phyloP scores from a whole-genome alignment of 2,888 invertebrate genomes.

The Bugulina stolonifera region DNA sequence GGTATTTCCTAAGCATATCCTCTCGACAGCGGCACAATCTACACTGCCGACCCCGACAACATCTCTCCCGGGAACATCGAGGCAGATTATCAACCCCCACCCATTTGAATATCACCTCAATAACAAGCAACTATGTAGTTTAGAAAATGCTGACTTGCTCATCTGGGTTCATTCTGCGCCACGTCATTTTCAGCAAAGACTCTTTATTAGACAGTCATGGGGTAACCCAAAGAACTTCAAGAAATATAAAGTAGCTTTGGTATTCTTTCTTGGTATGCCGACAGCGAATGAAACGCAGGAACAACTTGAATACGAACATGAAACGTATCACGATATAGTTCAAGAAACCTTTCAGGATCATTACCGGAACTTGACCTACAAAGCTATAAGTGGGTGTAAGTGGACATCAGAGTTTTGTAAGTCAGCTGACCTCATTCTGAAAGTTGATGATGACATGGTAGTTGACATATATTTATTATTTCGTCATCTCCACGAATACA shows the following conservation, averaged over 20 bases:
- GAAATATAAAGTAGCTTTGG: conserved; percentile 34
- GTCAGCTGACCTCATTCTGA: conserved; percentile 49
- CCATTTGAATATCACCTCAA: conserved; percentile 5
- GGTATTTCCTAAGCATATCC: too few species aligned
- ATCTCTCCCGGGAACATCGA: too few species aligned
- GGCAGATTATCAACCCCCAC: conserved; percentile 12
- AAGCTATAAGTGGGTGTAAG: conserved; percentile 53
- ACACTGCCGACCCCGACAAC: too few species aligned
- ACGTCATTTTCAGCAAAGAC: conserved; percentile 42
- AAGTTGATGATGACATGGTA: conserved; percentile 55
- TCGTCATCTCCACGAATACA: conserved; percentile 31
- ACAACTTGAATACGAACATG: conserved; percentile 39
- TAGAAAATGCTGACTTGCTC: conserved; percentile 31
- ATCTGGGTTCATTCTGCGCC: conserved; percentile 51
- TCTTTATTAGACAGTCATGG: conserved; percentile 49
- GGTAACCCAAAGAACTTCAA: conserved; percentile 33
- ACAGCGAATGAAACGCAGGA: conserved; percentile 35
- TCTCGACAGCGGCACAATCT: too few species aligned
- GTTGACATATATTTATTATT: conserved; percentile 54
- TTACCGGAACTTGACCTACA: conserved; percentile 55
- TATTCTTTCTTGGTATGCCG: conserved; percentile 46
- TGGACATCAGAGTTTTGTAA: conserved; percentile 52
- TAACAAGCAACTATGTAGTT: not conserved
- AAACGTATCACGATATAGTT: conserved; percentile 46
- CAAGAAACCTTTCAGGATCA: conserved; percentile 52